Percentiles rank a stretch among this genome's conserved stretches.
Evolutionary conservation across 1,140 invertebrate species (phyloP).

Genomic region (Neodiprion fabricii): DNA sequence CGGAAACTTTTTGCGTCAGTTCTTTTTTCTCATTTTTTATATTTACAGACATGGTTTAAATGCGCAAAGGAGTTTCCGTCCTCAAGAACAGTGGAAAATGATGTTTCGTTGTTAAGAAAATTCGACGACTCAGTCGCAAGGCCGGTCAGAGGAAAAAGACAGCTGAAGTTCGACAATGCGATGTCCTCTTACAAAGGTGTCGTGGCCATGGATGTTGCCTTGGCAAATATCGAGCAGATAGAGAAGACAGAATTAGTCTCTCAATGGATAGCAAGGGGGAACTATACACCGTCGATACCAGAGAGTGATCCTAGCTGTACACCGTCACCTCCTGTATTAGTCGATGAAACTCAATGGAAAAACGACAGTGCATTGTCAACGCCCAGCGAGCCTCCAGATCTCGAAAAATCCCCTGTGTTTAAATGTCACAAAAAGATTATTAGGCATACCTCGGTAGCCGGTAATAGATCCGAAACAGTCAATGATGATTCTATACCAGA

Average conservation of each 20-base stretch:
- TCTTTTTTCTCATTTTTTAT: neutral
- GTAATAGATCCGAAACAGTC: no score
- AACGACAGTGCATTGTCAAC: no score
- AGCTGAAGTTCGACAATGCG: neutral
- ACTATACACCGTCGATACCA: neutral
- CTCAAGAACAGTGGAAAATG: neutral
- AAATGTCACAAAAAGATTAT: no score
- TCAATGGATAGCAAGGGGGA: neutral
- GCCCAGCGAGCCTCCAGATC: no score
- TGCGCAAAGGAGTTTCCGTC: neutral
- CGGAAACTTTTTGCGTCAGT: neutral
- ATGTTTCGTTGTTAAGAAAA: no score
- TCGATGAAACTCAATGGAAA: no score
- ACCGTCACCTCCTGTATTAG: no score
- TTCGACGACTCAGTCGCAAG: neutral
- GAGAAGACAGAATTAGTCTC: neutral
- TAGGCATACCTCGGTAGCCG: no score
- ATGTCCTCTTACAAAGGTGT: neutral
- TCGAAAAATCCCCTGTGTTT: no score
- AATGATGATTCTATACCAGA: no score
- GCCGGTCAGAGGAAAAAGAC: neutral
- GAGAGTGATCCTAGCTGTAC: neutral
- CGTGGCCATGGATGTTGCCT: neutral
- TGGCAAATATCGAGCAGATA: neutral
- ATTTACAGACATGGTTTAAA: neutral